These are phyloP conservation scores for Mobula hypostoma DNA, from an alignment of 2,113 vertebrate genomes.

Conservation along the genomic window DNA sequence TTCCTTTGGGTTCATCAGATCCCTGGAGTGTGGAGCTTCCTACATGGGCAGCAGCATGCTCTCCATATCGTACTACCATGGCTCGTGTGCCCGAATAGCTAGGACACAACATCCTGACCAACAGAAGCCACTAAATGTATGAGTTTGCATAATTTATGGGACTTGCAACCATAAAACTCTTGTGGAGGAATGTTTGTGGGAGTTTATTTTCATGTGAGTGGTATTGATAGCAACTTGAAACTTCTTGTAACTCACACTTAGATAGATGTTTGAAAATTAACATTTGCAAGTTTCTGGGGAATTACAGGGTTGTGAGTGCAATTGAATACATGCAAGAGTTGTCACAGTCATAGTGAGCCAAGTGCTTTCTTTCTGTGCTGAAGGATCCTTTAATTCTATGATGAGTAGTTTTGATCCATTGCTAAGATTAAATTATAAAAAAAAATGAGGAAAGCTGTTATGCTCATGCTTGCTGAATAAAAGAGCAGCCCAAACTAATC, in stretches of 20 bases:
- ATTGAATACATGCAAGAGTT: background rate
- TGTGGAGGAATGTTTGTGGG: background rate
- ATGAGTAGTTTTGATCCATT: background rate
- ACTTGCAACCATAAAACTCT: background rate
- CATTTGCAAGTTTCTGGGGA: background rate
- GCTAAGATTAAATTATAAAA: background rate
- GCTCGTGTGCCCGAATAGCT: no score
- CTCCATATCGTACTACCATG: no score
- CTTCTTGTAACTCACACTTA: background rate
- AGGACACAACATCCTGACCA: no score
- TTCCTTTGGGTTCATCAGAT: no score
- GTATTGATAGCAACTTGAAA: background rate
- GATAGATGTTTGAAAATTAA: background rate
- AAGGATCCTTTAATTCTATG: background rate
- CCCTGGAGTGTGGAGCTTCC: no score
- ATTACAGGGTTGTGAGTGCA: background rate
- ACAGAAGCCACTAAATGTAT: background rate
- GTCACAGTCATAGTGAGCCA: background rate
- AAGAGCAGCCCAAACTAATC: background rate
- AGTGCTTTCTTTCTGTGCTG: background rate
- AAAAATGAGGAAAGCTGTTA: background rate
- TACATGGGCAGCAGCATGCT: no score
- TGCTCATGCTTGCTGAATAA: background rate
- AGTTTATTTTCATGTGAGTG: background rate
- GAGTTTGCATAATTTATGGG: background rate